These are phyloP conservation scores for Falco berigora DNA, from an alignment of 2,797 vertebrate genomes.

Conservation along the genomic window DNA sequence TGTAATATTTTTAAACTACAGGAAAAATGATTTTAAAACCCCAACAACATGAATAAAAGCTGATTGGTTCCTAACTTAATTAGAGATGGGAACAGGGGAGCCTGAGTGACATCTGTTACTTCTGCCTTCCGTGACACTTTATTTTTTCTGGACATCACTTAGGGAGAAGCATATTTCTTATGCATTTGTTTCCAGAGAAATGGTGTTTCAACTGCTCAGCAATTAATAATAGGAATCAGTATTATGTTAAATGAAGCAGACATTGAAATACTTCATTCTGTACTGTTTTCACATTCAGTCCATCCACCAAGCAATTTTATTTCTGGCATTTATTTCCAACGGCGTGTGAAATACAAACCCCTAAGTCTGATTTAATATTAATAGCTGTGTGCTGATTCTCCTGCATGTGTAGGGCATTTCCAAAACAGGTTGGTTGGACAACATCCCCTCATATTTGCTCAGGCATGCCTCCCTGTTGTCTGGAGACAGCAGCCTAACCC, in stretches of 20 bases:
- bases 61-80: slow-evolving; percentile 14
- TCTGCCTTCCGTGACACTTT: not conserved
- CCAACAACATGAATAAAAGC: not conserved
- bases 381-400: not conserved
- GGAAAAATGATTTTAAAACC: not conserved
- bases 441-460: accelerated
- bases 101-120: slow-evolving; percentile 35
- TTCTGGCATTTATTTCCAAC: not conserved
- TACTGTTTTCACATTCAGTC: not conserved
- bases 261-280: not conserved
- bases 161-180: not conserved
- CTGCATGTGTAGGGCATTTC: not conserved
- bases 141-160: not conserved
- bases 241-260: not conserved
- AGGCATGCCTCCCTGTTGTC: accelerated
- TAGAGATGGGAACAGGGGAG: slow-evolving; percentile 16
- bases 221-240: not conserved
- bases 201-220: not conserved
- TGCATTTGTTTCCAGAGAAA: not conserved
- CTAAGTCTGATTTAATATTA: not conserved
- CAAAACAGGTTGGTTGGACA: accelerated
- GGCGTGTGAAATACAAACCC: not conserved
- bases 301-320: not conserved
- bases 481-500: not conserved
- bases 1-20: not conserved